Evolutionary conservation across 1,140 invertebrate genomes (phyloP).

Genomic region (Diorhabda elongata): DNA sequence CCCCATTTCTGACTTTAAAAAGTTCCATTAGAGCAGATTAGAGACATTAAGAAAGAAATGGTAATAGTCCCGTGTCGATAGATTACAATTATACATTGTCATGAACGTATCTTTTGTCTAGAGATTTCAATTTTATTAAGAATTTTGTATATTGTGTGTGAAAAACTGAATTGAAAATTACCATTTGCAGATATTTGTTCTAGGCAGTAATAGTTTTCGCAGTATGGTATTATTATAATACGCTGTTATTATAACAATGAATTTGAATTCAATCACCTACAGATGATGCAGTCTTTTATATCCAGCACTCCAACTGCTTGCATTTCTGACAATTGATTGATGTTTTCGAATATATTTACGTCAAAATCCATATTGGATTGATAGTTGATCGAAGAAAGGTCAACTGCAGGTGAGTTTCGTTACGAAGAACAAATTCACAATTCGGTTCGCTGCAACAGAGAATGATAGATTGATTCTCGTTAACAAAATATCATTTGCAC

Average conservation of each 20-base stretch:
- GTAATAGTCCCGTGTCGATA: too few relatives aligned
- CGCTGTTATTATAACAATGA: conserved; percentile 8
- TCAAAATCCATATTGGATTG: conserved; percentile 11
- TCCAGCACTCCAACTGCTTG: neutral
- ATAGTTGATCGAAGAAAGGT: conserved; percentile 9
- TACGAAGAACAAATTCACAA: conserved; percentile 10
- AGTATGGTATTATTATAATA: conserved; percentile 4
- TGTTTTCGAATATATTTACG: conserved; percentile 11
- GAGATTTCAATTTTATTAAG: too few relatives aligned
- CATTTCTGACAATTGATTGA: conserved; percentile 12
- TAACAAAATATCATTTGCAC: too few relatives aligned
- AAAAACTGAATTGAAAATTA: too few relatives aligned
- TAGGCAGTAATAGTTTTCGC: neutral
- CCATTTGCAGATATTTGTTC: conserved; percentile 10
- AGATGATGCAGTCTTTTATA: conserved; percentile 9
- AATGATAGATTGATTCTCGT: neutral
- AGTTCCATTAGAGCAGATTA: too few relatives aligned
- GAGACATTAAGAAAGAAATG: too few relatives aligned
- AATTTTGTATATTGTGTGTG: too few relatives aligned
- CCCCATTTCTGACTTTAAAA: too few relatives aligned
- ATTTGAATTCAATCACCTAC: conserved; percentile 8
- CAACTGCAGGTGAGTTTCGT: conserved; percentile 9
- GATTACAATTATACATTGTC: too few relatives aligned
- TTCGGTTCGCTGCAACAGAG: neutral
- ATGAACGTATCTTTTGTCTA: too few relatives aligned